phyloP scores from a whole-genome alignment of 2,797 vertebrate genomes.

The Manis javanica region DNA sequence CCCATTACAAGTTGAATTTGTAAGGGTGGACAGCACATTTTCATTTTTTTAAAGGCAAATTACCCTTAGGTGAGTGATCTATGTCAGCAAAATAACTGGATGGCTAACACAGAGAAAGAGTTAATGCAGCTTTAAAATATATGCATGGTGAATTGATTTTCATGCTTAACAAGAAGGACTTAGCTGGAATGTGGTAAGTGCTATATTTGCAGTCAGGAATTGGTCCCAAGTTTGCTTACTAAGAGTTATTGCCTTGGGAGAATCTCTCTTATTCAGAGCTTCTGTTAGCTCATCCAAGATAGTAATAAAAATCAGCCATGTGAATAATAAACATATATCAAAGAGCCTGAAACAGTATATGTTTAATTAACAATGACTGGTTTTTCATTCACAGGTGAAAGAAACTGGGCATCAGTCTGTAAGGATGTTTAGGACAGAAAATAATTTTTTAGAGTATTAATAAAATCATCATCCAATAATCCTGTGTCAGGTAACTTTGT shows the following conservation, averaged over 20 bases:
- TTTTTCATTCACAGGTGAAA: conserved; percentile 13
- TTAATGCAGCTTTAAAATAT: neutral
- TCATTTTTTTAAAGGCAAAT: neutral
- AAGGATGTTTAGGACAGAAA: neutral
- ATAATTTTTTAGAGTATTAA: neutral
- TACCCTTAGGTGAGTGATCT: neutral
- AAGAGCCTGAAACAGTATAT: neutral
- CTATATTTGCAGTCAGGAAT: neutral
- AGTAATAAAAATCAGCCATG: neutral
- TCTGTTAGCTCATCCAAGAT: neutral
- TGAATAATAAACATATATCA: neutral
- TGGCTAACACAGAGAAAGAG: neutral
- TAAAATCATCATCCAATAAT: conserved; percentile 4
- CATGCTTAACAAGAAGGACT: neutral
- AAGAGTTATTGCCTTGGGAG: neutral
- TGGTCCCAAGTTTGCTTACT: neutral
- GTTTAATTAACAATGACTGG: neutral
- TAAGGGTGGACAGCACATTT: neutral
- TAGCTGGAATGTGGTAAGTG: conserved; percentile 4
- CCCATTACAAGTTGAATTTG: neutral
- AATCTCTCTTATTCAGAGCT: conserved; percentile 15
- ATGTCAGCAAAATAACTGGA: neutral
- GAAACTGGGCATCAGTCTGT: neutral
- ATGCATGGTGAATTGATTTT: neutral
- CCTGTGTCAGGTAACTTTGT: neutral